These are phyloP conservation scores for Onychorhynchus coronatus DNA, from an alignment of 2,113 vertebrate genomes.

Conservation along the genomic window DNA sequence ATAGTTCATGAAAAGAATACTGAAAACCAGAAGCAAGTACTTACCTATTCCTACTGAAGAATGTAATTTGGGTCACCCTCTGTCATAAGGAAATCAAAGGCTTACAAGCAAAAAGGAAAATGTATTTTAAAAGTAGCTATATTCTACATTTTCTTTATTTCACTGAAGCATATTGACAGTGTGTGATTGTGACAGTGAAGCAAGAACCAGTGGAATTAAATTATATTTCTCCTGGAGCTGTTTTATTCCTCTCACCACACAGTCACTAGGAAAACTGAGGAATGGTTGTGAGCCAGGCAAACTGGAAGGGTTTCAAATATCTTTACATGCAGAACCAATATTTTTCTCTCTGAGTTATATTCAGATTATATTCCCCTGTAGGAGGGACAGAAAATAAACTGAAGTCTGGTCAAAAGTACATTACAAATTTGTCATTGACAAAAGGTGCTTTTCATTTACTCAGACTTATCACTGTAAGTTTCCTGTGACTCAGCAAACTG, in stretches of 20 bases:
- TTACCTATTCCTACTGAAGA: slow-evolving; percentile 3
- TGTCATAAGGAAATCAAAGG: background rate
- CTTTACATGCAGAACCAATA: background rate
- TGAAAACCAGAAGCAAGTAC: background rate
- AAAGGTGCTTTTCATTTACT: slow-evolving; percentile 37
- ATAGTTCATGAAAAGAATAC: background rate
- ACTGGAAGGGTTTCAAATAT: background rate
- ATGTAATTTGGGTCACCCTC: background rate
- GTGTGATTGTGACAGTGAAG: background rate
- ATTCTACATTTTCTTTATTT: background rate
- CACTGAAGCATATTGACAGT: background rate
- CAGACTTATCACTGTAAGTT: background rate
- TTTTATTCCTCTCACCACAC: background rate
- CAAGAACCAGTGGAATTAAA: background rate
- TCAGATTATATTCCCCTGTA: background rate
- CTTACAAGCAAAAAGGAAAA: background rate
- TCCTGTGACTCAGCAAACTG: slow-evolving; percentile 33
- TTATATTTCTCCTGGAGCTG: background rate
- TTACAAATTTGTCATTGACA: background rate
- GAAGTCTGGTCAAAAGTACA: background rate
- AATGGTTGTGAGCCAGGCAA: background rate
- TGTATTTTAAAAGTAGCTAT: background rate
- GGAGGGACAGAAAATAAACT: background rate
- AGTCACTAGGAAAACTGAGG: background rate
- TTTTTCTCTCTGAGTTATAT: background rate